phyloP scores from a whole-genome alignment of 2,113 vertebrate genomes.

The Piprites chloris region DNA sequence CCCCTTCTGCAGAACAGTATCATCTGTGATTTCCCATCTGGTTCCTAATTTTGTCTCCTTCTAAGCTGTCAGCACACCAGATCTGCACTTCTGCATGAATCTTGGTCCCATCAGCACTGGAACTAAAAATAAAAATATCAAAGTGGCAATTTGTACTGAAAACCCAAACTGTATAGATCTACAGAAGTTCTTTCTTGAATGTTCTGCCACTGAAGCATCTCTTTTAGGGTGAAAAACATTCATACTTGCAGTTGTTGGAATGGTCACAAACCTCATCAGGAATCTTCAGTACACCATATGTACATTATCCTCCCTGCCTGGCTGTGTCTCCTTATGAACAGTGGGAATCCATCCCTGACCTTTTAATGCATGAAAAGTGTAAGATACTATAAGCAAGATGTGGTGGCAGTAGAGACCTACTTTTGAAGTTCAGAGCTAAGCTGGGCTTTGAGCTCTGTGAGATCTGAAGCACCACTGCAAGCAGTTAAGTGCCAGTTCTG shows the following conservation, averaged over 20 bases:
- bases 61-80: not conserved
- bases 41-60: slow-evolving; percentile 8
- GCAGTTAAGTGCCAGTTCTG: not conserved
- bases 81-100: not conserved
- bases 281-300: not conserved
- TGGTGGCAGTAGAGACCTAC: slow-evolving; percentile 42
- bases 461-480: not conserved
- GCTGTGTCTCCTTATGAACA: not conserved
- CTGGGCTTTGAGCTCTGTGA: not conserved
- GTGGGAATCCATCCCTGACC: not conserved
- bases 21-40: slow-evolving; percentile 2
- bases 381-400: not conserved
- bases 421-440: not conserved
- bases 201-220: not conserved
- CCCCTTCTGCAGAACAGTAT: not conserved
- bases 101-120: not conserved
- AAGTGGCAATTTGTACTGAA: not conserved
- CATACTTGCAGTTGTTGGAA: not conserved
- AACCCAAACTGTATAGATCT: not conserved
- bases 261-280: not conserved
- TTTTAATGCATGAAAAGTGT: not conserved
- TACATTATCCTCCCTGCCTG: not conserved
- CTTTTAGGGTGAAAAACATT: not conserved
- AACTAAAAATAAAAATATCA: not conserved
- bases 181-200: not conserved